Base-by-base conservation (phyloP, 1,140 invertebrate genomes). In the Lepidurus apus region DNA sequence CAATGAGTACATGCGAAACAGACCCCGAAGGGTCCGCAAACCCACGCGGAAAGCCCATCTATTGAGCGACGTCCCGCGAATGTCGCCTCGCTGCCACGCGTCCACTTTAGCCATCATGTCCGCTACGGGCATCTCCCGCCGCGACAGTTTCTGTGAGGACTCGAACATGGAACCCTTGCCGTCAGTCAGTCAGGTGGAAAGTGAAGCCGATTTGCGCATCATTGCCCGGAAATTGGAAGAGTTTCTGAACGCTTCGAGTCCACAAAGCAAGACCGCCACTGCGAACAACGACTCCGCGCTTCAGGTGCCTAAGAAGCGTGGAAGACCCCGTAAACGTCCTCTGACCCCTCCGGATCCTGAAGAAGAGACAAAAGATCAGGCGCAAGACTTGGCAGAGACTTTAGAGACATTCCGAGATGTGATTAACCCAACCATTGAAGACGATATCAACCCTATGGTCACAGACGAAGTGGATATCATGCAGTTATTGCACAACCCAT, bases 11-110 rank as follows among this genome's bases (percentile, higher is more conserved):
- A 78, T 42, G 65, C 65, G 24, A 24, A 73, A 34, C 17, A 73
- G 73, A 75, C 34, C 34, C n/a, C 74, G 34, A 8, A n/a, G 73
- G 17, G 10, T 24, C 17, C 34, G 34, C 7, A 74, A 44, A 47
- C 73, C 45, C 34, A 75, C 26, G 77, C 77, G 83, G 77, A 42
- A 78, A 6, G 83, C 81, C 34, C 24, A 75, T 81, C 81, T 34
- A 78, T 84, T 3, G 87, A 90, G 76, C 42, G 85, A 88, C 80
- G 91, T 90, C 79, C 91, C 93, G 0, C 85, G 93, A n/a, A 94
- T 94, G 82, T 93, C 92, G 4, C 93, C 93, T 0, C 85, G 93
- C 43, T 93, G 93, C 83, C 93, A 95, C 82, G 93, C 93, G 0
- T 93, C 92, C 0, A 95, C 93, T 0, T 83, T 94, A 45, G 93